phyloP scores from a whole-genome alignment of 2,797 vertebrate genomes.

The Sparidentex hasta region DNA sequence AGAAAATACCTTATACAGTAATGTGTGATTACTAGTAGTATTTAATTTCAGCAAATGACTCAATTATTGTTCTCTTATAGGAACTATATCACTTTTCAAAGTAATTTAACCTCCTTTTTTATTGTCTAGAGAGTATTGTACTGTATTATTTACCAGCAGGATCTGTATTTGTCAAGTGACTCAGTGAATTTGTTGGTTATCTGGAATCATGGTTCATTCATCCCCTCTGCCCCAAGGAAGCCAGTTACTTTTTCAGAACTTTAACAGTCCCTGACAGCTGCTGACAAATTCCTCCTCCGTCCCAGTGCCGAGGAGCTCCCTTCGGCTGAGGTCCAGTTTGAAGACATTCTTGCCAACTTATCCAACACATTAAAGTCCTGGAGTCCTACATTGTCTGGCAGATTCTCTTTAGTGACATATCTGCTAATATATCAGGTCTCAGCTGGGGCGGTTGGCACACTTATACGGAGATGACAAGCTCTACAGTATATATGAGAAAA shows the following conservation, averaged over 20 bases:
- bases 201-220: slow-evolving; percentile 35
- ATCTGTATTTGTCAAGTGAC: slow-evolving; percentile 39
- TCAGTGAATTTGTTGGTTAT: slow-evolving; percentile 32
- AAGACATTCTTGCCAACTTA: slow-evolving; percentile 29
- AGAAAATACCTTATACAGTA: not conserved
- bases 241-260: slow-evolving; percentile 45
- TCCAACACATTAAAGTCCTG: slow-evolving; percentile 20
- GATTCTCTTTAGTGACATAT: slow-evolving; percentile 28
- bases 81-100: not conserved
- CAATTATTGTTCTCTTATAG: not conserved
- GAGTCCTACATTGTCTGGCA: slow-evolving; percentile 11
- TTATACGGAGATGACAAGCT: slow-evolving; percentile 7
- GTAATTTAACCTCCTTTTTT: not conserved
- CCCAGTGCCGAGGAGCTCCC: slow-evolving; percentile 30
- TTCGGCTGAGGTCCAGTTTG: slow-evolving; percentile 40
- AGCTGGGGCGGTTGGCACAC: not conserved
- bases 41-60: slow-evolving; percentile 19
- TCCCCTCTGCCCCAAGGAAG: slow-evolving; percentile 29
- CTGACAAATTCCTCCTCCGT: slow-evolving; percentile 46
- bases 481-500: not conserved
- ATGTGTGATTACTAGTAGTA: not conserved
- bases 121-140: not conserved
- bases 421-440: slow-evolving; percentile 10
- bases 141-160: slow-evolving; percentile 22
- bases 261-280: slow-evolving; percentile 51